A percentile compares a stretch with the other conserved stretches of the same genome.
Conservation (phyloP, 2,797 vertebrate species). For the Ibycter americanus region DNA sequence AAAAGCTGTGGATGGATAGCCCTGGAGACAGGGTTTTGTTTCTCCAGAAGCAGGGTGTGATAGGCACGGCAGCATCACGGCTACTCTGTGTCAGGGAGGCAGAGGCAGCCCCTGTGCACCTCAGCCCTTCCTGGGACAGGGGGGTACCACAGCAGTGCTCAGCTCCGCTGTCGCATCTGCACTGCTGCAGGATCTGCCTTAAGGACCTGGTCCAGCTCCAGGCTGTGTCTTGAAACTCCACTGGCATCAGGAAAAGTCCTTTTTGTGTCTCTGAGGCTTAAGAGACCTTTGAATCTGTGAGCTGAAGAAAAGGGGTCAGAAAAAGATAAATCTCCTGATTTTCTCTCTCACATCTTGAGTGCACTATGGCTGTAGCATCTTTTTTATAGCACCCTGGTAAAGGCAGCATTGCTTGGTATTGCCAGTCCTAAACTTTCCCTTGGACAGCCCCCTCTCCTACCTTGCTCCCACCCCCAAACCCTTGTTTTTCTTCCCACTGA, state of each 20-base stretch:
- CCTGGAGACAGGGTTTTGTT: neutral
- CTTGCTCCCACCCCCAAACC: neutral
- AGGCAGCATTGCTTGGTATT: neutral
- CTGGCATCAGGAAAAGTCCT: neutral
- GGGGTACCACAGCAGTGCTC: neutral
- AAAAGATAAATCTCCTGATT: rapidly evolving
- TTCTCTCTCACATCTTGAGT: neutral
- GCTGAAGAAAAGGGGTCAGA: neutral
- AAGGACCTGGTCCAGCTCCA: neutral
- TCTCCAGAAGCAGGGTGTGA: neutral
- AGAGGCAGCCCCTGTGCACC: neutral
- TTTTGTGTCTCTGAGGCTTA: neutral
- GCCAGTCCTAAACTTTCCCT: neutral
- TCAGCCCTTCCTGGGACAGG: rapidly evolving
- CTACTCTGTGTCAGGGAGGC: rapidly evolving
- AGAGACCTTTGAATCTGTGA: neutral
- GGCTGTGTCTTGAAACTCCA: neutral
- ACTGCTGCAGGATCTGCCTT: neutral
- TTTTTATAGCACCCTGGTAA: neutral
- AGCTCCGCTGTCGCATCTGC: neutral
- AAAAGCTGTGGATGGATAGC: neutral
- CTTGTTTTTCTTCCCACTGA: neutral
- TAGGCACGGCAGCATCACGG: rapidly evolving
- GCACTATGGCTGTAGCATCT: too few relatives aligned
- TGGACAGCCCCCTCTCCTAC: neutral